phyloP scores from a whole-genome alignment of 2,113 vertebrate species.

The Setophaga kirtlandii region DNA sequence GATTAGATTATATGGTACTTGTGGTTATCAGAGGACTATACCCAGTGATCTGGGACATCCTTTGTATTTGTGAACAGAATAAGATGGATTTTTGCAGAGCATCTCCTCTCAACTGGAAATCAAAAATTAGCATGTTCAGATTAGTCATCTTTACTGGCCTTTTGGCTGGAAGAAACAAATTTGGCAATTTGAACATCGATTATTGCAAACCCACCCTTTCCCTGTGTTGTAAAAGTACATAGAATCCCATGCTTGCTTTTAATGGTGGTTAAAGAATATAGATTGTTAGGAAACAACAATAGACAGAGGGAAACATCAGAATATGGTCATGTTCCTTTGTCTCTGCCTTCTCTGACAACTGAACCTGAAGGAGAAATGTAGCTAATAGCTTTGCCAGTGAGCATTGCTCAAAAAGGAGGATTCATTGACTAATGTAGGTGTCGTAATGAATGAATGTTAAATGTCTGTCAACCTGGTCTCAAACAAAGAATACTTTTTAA shows the following conservation, averaged over 20 bases:
- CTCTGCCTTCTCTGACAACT: not conserved
- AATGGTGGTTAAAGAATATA: not conserved
- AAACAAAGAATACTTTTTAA: not conserved
- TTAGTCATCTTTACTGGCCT: not conserved
- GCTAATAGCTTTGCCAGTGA: not conserved
- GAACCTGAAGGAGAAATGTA: not conserved
- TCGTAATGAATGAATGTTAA: not conserved
- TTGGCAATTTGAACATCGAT: not conserved
- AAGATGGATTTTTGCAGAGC: not conserved
- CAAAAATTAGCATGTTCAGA: not conserved
- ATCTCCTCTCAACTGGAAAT: not conserved
- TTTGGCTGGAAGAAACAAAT: not conserved
- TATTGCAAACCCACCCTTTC: not conserved
- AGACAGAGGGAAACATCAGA: not conserved
- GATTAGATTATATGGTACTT: not conserved
- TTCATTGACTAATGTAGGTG: not conserved
- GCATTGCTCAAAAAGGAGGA: not conserved
- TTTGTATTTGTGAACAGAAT: not conserved
- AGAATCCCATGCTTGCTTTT: not conserved
- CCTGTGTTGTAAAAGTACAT: not conserved
- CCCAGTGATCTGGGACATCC: not conserved
- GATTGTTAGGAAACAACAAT: not conserved
- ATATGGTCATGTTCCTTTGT: not conserved
- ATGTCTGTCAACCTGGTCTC: not conserved
- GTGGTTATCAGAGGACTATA: not conserved